phyloP scores from a whole-genome alignment of 2,797 vertebrate species.

The Pelochelys cantorii region DNA sequence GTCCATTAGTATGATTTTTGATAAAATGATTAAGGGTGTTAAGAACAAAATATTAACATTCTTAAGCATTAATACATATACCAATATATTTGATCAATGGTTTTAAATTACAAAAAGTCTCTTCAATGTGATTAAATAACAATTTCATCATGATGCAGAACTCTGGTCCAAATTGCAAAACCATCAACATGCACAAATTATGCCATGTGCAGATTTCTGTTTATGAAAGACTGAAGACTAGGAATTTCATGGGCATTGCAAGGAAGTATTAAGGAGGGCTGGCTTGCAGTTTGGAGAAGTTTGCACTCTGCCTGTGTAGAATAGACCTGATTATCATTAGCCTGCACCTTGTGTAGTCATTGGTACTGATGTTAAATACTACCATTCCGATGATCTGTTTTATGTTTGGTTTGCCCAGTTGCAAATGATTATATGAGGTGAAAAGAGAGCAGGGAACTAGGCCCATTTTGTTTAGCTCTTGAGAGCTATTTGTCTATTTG shows the following conservation, averaged over 20 bases:
- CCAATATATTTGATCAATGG: constrained; percentile 55
- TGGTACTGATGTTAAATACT: background rate
- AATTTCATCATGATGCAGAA: constrained; percentile 8
- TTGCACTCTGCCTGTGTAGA: constrained; percentile 37
- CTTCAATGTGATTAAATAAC: constrained; percentile 32
- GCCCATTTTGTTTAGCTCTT: background rate
- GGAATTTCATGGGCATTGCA: constrained; percentile 63
- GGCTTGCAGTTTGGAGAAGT: constrained; percentile 46
- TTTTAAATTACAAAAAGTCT: constrained; percentile 67
- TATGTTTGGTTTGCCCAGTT: constrained; percentile 28
- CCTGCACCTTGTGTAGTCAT: background rate
- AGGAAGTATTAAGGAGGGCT: constrained; percentile 45
- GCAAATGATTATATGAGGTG: constrained; percentile 27
- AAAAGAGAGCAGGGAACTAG: constrained; percentile 36
- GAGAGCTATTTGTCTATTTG: background rate
- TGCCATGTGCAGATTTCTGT: background rate
- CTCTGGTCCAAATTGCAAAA: constrained; percentile 57
- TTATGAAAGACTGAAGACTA: constrained; percentile 49
- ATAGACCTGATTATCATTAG: constrained; percentile 22
- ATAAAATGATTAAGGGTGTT: background rate
- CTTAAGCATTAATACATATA: constrained; percentile 48
- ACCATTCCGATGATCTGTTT: background rate
- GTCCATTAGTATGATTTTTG: background rate
- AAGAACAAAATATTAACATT: background rate
- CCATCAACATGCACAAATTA: constrained; percentile 48